phyloP scores from a whole-genome alignment of 2,888 invertebrate species.

The Cryptus armator region DNA sequence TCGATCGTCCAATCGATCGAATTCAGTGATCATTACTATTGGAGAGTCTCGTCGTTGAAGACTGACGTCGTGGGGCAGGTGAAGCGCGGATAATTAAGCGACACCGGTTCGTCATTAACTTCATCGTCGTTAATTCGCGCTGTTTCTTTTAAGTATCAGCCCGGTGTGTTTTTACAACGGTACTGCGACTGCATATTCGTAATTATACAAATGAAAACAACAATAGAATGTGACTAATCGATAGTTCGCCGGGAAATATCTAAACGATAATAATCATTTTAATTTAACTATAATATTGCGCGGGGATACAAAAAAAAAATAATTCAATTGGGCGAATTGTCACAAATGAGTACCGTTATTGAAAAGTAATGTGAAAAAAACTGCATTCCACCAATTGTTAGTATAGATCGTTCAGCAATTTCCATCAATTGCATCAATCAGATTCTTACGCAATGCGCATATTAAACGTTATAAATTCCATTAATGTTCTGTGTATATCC shows the following conservation, averaged over 20 bases:
- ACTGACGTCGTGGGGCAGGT: conserved; percentile 59
- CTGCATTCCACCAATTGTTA: background rate
- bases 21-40: background rate
- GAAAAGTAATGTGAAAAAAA: background rate
- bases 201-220: background rate
- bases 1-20: conserved; percentile 57
- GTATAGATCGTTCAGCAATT: background rate
- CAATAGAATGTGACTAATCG: background rate
- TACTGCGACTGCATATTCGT: conserved; percentile 33
- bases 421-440: conserved; percentile 6
- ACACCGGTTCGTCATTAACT: conserved; percentile 69
- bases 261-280: no score
- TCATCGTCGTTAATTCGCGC: conserved; percentile 63
- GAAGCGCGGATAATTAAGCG: conserved; percentile 64
- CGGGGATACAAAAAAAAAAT: background rate
- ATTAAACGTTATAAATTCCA: conserved; percentile 28
- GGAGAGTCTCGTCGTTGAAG: conserved; percentile 48
- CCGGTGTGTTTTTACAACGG: conserved; percentile 10
- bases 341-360: background rate
- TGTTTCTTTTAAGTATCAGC: conserved; percentile 39
- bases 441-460: conserved; percentile 16
- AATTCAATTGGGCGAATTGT: background rate
- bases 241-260: no score
- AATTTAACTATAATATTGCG: background rate
- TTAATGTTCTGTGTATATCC: conserved; percentile 19